phyloP scores from a whole-genome alignment of 2,113 vertebrate species.

The Xiphophorus couchianus region DNA sequence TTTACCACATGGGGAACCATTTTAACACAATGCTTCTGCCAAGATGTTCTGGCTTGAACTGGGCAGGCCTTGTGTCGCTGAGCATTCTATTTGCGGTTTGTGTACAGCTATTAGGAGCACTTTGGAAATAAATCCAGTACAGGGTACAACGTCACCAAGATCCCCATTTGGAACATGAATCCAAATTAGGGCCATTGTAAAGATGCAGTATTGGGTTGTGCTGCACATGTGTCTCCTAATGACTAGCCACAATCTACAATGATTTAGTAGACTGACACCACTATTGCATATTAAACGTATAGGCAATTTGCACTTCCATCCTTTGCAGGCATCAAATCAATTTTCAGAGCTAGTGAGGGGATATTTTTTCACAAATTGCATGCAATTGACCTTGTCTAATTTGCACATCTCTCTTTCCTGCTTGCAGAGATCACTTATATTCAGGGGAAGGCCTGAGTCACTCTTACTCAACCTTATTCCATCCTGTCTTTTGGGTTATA shows the following conservation, averaged over 20 bases:
- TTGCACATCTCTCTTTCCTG: conserved; percentile 38
- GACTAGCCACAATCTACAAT: not conserved
- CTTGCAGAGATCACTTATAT: not conserved
- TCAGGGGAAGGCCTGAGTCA: conserved; percentile 39
- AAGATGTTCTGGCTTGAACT: conserved; percentile 38
- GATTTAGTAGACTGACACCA: conserved; percentile 4
- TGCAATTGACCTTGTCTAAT: conserved; percentile 39
- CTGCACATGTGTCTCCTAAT: not conserved
- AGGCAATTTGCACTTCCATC: not conserved
- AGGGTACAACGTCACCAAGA: not conserved
- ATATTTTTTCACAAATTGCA: conserved; percentile 24
- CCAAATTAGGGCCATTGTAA: conserved; percentile 10
- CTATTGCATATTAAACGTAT: conserved; percentile 7
- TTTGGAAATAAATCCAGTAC: conserved; percentile 48
- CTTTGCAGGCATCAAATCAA: conserved; percentile 8
- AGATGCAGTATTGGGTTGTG: conserved; percentile 8
- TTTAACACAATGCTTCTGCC: conserved; percentile 34
- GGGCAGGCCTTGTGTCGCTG: conserved; percentile 13
- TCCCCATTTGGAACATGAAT: conserved; percentile 24
- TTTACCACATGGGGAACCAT: conserved; percentile 29
- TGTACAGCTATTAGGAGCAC: conserved; percentile 21
- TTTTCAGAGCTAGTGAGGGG: conserved; percentile 16
- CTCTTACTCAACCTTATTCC: conserved; percentile 9
- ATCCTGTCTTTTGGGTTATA: not conserved
- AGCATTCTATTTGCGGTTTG: conserved; percentile 40